These are phyloP conservation scores for Trochalopteron elliotii DNA, from an alignment of 2,113 vertebrate species.

Conservation along the genomic window DNA sequence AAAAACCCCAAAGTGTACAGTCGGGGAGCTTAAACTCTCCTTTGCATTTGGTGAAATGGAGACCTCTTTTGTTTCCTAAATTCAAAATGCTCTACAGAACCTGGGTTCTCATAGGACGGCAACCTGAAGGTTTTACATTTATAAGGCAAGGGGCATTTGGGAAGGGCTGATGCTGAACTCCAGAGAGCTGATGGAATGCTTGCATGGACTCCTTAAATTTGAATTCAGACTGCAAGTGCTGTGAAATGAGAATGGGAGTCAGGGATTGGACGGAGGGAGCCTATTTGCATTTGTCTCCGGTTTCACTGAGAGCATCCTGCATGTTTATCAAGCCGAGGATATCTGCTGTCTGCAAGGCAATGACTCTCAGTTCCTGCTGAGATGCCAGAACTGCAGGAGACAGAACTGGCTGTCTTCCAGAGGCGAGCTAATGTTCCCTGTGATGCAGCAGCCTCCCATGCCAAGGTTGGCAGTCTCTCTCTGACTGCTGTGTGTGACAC, in stretches of 20 bases:
- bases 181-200: not conserved
- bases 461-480: not conserved
- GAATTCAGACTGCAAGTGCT: not conserved
- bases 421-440: accelerated
- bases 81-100: not conserved
- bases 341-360: not conserved
- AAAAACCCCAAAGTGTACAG: not conserved
- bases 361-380: not conserved
- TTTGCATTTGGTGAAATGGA: not conserved
- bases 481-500: not conserved
- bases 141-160: not conserved
- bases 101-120: accelerated
- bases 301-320: not conserved
- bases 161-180: not conserved
- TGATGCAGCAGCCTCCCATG: not conserved
- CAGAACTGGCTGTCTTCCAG: not conserved
- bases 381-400: not conserved
- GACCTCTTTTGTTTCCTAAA: not conserved
- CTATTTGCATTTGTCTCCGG: not conserved
- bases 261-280: not conserved
- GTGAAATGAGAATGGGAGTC: not conserved
- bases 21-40: not conserved
- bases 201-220: not conserved
- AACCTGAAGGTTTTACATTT: not conserved
- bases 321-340: not conserved